Evolutionary conservation across 2,113 vertebrate genomes (phyloP).

Genomic region (Dasyprocta punctata): DNA sequence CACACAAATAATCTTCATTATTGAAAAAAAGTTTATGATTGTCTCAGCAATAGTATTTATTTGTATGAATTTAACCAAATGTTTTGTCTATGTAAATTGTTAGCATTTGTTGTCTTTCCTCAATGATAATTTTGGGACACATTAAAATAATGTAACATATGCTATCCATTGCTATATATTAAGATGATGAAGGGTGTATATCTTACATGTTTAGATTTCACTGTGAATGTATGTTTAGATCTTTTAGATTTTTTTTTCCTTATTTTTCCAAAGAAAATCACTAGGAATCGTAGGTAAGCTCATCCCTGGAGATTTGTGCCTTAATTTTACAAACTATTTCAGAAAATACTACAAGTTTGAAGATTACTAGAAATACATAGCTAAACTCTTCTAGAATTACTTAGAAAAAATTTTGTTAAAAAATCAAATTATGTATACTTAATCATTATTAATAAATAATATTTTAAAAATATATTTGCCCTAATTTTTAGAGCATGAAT

Average conservation of each 20-base stretch:
- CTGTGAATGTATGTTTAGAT: neutral
- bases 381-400: conserved; percentile 17
- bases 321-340: neutral
- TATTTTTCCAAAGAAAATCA: neutral
- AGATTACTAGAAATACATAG: neutral
- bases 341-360: neutral
- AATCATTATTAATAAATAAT: neutral
- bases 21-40: neutral
- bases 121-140: neutral
- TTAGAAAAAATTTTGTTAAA: neutral
- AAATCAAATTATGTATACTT: neutral
- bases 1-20: neutral
- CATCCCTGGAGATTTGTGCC: neutral
- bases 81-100: neutral
- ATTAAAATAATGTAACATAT: neutral
- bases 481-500: neutral
- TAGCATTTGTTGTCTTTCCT: neutral
- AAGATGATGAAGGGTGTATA: neutral
- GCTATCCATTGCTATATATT: neutral
- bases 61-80: neutral
- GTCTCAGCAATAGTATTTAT: neutral
- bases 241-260: neutral
- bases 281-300: neutral
- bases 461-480: neutral
- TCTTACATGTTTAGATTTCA: neutral